Percentiles rank a stretch among this genome's conserved stretches.
Evolutionary conservation across 1,140 invertebrate species (phyloP).

Genomic region (Heliconius himera): DNA sequence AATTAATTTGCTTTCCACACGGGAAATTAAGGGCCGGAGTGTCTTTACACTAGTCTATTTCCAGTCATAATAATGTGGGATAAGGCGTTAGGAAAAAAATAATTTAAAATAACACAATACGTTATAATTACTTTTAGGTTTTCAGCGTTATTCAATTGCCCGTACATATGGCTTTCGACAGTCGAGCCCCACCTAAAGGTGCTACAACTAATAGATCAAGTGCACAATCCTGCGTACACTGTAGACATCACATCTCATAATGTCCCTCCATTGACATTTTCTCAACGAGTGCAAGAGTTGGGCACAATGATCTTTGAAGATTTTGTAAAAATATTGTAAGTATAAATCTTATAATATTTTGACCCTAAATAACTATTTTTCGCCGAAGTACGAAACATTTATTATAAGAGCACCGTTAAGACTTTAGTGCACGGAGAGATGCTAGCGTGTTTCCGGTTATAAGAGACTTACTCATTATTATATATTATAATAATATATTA

Average conservation of each 20-base stretch:
- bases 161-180: constrained; percentile 46
- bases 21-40: too few relatives aligned
- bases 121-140: constrained; percentile 14
- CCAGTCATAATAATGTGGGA: too few relatives aligned
- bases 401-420: too few relatives aligned
- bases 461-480: too few relatives aligned
- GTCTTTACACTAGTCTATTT: too few relatives aligned
- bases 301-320: constrained; percentile 11
- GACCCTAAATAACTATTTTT: too few relatives aligned
- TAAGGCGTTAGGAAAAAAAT: too few relatives aligned
- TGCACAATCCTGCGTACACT: constrained; percentile 37
- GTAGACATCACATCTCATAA: constrained; percentile 13
- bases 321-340: constrained; percentile 31
- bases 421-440: too few relatives aligned
- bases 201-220: constrained; percentile 39
- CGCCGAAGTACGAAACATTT: too few relatives aligned
- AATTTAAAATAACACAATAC: not conserved
- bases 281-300: constrained; percentile 26
- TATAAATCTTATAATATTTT: not conserved
- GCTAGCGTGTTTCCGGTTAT: too few relatives aligned
- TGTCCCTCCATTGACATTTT: constrained; percentile 32
- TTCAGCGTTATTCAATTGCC: constrained; percentile 40
- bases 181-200: constrained; percentile 42
- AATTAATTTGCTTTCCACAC: too few relatives aligned
- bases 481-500: too few relatives aligned